Base-by-base conservation (phyloP, 2,888 invertebrate species). In the Drosophila rellima region DNA sequence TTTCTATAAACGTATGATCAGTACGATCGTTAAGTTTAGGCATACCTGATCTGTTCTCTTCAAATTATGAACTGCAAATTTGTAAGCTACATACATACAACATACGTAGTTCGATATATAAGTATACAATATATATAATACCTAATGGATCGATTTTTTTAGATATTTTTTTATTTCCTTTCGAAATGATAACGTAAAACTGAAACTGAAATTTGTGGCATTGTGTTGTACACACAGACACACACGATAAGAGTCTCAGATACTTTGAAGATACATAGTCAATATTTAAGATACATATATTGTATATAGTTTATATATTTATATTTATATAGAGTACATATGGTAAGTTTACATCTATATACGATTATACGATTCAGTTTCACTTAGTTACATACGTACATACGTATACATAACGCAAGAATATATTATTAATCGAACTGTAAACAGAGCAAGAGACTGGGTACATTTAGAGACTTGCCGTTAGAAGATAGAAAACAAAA, bases 371-470 rank as follows among this genome's bases (percentile, higher is more conserved):
- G 72, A 64, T 64, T 77, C 66, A 70, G 64, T 35, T 56, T 78
- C 71, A 75, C 75, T 78, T 68, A 68, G 76, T 79, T 83, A 77
- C 76, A 81, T 55, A 81, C 81, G 63, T 83, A 57, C 44, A 56
- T 45, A 78, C 69, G 73, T 73, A 81, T 75, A 81, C 71, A 78
- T 29, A 74, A 71, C 71, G 72, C 77, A 78, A 74, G 67, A 68
- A 80, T 73, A 68, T 61, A 40, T 40, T 48, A 39, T 57, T 76
- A 75, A 75, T 77, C 68, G 77, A 77, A 75, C 77, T 75, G 73
- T 56, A 77, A 77, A 75, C 78, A 75, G 77, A 76, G 73, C 78
- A 76, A 77, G 76, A 73, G 76, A 76, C 73, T 70, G 78, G 77
- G 74, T 76, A 76, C 77, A 76, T 66, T 76, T 67, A 77, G 77